Evolutionary conservation across 2,797 vertebrate species (phyloP).

Genomic region (Micropoecilia bifurca): DNA sequence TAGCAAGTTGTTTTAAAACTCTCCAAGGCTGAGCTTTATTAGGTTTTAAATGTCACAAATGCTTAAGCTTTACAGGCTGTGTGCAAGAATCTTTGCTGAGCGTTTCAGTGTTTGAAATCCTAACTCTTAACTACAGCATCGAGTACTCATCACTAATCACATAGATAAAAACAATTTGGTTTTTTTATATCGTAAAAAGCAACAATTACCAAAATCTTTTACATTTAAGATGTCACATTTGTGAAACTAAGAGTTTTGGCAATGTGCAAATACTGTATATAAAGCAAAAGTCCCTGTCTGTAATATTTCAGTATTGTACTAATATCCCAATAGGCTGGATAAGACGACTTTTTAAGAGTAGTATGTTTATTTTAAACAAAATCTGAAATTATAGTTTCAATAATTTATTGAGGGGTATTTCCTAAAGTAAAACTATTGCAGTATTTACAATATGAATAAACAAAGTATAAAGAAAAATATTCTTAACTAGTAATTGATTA

Average conservation of each 20-base stretch:
- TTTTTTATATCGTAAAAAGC: neutral
- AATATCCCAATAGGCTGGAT: neutral
- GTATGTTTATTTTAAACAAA: neutral
- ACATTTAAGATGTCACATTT: too few relatives aligned
- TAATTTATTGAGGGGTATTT: neutral
- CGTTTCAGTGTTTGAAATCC: neutral
- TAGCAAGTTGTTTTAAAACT: neutral
- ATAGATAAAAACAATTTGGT: neutral
- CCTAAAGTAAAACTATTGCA: neutral
- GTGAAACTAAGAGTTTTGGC: neutral
- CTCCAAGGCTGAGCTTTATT: neutral
- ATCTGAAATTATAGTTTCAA: neutral
- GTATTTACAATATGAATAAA: neutral
- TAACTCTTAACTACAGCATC: neutral
- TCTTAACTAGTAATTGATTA: neutral
- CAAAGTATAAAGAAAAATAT: neutral
- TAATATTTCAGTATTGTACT: neutral
- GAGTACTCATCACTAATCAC: neutral
- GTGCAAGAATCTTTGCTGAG: neutral
- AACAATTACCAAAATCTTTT: too few relatives aligned
- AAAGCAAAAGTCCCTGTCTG: neutral
- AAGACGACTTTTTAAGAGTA: neutral
- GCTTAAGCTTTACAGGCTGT: neutral
- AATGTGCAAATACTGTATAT: neutral
- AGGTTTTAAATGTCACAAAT: neutral